Evolutionary conservation across 2,113 vertebrate genomes (phyloP).

Genomic region (Catharus minimus): DNA sequence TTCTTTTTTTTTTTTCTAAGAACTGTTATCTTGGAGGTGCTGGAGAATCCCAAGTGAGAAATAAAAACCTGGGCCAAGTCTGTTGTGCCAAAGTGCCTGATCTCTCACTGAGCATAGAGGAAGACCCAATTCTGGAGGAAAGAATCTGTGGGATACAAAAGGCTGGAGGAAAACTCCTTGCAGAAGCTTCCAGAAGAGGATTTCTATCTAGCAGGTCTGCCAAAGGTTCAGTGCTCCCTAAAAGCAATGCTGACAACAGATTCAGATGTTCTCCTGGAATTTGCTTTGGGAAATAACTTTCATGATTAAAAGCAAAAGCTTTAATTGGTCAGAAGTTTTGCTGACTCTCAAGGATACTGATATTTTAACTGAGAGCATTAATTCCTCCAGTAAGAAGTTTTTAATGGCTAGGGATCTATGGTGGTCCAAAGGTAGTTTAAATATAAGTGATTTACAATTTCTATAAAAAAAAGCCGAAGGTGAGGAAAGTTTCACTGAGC

Average conservation of each 20-base stretch:
- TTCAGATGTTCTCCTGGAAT: neutral
- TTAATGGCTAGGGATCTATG: neutral
- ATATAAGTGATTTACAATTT: slow-evolving; percentile 20
- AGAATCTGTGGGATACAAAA: neutral
- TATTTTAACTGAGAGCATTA: neutral
- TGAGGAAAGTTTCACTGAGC: slow-evolving; percentile 28
- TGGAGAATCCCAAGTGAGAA: neutral
- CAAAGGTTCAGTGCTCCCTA: neutral
- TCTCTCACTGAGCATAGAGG: neutral
- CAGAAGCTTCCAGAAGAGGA: neutral
- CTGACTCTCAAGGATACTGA: neutral
- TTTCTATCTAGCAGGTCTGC: neutral
- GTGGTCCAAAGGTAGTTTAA: slow-evolving; percentile 11
- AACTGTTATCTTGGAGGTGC: neutral
- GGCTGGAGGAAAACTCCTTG: neutral
- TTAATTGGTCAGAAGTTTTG: neutral
- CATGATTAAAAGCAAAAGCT: neutral
- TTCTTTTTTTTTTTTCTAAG: neutral
- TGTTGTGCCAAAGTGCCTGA: neutral
- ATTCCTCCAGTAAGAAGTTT: neutral
- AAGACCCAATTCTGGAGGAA: neutral
- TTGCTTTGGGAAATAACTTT: neutral
- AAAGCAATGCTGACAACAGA: neutral
- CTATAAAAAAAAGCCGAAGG: neutral
- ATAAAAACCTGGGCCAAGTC: neutral